A percentile compares a stretch with the other conserved stretches of the same genome.
Evolutionary conservation across 2,113 vertebrate species (phyloP).

Genomic region (Colinus virginianus): DNA sequence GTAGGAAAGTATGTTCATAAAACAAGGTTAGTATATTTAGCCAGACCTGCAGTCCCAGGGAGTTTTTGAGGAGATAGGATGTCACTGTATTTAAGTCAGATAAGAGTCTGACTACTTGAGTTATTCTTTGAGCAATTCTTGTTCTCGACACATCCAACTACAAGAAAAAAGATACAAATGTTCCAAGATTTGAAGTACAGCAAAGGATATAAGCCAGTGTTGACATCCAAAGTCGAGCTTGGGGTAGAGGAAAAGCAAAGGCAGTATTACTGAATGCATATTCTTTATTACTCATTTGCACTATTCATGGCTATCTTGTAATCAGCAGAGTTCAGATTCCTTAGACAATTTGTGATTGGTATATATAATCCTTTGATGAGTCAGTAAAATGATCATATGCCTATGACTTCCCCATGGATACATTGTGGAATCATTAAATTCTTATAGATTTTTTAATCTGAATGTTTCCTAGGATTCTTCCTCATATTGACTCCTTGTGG

Average conservation of each 20-base stretch:
- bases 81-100: not conserved
- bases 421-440: not conserved
- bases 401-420: not conserved
- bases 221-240: not conserved
- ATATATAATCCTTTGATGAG: not conserved
- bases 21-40: not conserved
- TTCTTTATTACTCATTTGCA: not conserved
- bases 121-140: not conserved
- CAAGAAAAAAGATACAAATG: not conserved
- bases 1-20: not conserved
- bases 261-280: not conserved
- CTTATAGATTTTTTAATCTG: not conserved
- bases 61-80: not conserved
- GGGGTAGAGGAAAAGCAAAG: not conserved
- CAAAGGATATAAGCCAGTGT: constrained; percentile 19
- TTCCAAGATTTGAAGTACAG: not conserved
- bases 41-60: not conserved
- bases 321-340: not conserved
- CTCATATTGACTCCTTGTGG: not conserved
- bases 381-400: not conserved
- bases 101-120: not conserved
- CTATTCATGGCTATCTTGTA: not conserved
- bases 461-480: not conserved
- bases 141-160: not conserved
- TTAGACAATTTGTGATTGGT: not conserved